A percentile compares a stretch with the other conserved stretches of the same genome.
Evolutionary conservation across 2,797 vertebrate species (phyloP).

Genomic region (Hozukius guyotensis): DNA sequence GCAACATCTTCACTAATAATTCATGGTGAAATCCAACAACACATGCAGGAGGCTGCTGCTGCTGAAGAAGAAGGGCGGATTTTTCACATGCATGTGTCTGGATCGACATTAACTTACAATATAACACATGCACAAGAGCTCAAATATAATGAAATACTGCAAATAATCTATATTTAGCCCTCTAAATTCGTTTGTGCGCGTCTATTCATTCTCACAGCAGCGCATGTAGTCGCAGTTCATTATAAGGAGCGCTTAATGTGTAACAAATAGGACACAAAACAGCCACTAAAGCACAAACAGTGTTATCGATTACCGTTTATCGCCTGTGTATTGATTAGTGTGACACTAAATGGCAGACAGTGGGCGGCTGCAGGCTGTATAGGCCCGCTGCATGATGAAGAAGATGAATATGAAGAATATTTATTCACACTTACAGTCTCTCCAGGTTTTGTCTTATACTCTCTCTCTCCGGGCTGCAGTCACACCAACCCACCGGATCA

Average conservation of each 20-base stretch:
- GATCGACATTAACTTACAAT: background rate
- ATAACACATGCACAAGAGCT: background rate
- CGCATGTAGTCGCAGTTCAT: background rate
- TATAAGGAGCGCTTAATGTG: background rate
- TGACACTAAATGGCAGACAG: background rate
- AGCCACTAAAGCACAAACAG: background rate
- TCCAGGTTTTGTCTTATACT: slow-evolving; percentile 26
- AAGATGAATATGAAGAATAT: slow-evolving; percentile 4
- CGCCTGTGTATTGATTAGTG: background rate
- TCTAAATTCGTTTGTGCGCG: background rate
- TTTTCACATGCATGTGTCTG: background rate
- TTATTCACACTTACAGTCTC: slow-evolving; percentile 52
- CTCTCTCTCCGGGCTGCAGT: slow-evolving; percentile 19
- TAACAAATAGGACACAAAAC: background rate
- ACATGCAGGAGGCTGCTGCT: background rate
- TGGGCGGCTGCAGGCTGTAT: background rate
- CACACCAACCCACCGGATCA: slow-evolving; percentile 2
- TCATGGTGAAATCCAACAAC: slow-evolving; percentile 49
- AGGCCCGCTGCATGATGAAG: slow-evolving; percentile 19
- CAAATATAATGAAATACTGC: background rate
- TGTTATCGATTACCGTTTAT: background rate
- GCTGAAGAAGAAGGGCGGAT: background rate
- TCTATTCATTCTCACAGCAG: background rate
- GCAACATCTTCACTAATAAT: slow-evolving; percentile 52
- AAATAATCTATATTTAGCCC: slow-evolving; percentile 5